Evolutionary conservation across 2,797 vertebrate genomes (phyloP), one percentile per base, ranked within the genome.

Genomic region (Sebastes variabilis): DNA sequence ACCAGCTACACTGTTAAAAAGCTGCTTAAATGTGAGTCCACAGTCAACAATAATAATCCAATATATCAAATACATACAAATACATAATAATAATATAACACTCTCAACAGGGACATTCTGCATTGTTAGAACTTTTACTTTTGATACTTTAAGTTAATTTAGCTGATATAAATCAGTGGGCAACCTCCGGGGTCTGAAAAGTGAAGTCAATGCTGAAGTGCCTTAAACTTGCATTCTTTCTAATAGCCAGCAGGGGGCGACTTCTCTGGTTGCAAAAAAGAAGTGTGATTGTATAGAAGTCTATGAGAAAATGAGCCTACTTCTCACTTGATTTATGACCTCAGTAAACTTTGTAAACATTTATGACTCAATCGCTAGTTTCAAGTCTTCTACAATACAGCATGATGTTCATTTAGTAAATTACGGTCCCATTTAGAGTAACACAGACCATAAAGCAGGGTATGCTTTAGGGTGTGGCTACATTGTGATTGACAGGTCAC

Each of bases 401-500:
- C 46, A 49, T 8, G 46, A 49, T 20, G 16, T 49, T 49, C 3
- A 49, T 49, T 49, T 49, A 49, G 18, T 20, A 49, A 49, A 20
- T 49, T 20, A 8, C 0, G 0, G 46, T 9, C 46, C 46, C 7
- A 49, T 49, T 49, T 49, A 49, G 46, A 49, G 46, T 49, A 8
- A 20, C 1, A 49, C 2, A 20, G 7, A 20, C 3, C 46, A 49
- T 0, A 20, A 49, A 49, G 18, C 46, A 49, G 46, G 0, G 18
- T 0, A 20, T 49, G 18, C 7, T 0, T 49, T 49, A 49, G 18
- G 16, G 46, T 0, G 46, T 18, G 0, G 46, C 16, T 49, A 49
- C 46, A 0, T 49, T 49, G 18, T 49, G 46, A 20, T 49, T 49
- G 46, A 49, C 46, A 49, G 46, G 0, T 49, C 8, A 0, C 46